Percentiles rank a stretch among this genome's conserved stretches.
phyloP scores from a whole-genome alignment of 1,140 invertebrate genomes.

The Heliconius melpomene region DNA sequence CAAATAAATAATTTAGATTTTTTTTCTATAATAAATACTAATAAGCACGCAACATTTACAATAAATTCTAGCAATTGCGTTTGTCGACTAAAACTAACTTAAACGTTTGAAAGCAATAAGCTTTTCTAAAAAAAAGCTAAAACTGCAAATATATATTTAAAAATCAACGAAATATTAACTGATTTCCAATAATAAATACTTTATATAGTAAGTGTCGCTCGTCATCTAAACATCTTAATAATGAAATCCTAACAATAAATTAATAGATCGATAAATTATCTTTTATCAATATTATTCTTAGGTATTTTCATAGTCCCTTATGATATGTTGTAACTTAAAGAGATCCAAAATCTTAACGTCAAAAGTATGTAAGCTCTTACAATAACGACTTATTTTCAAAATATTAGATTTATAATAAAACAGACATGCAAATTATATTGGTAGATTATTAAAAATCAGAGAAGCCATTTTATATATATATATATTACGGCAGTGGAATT shows the following conservation, averaged over 20 bases:
- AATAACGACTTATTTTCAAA: conserved; percentile 33
- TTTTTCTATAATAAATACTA: no score
- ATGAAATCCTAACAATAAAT: conserved; percentile 14
- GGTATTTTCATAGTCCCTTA: conserved; percentile 16
- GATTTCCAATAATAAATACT: conserved; percentile 7
- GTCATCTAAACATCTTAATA: conserved; percentile 2
- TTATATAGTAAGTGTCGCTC: neutral
- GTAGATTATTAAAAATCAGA: neutral
- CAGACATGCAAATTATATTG: conserved; percentile 20
- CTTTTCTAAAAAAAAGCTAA: neutral
- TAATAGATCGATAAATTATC: conserved; percentile 11
- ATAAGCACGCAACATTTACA: neutral
- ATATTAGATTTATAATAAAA: conserved; percentile 18
- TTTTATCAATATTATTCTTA: conserved; percentile 15
- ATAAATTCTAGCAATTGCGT: neutral
- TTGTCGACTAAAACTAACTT: neutral
- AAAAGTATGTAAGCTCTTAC: conserved; percentile 38
- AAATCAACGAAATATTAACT: neutral
- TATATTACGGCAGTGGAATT: conserved; percentile 17
- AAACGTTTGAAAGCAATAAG: neutral
- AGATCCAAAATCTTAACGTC: conserved; percentile 38
- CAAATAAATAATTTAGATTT: no score
- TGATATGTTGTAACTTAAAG: conserved; percentile 42
- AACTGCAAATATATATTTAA: conserved; percentile 8
- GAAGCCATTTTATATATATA: neutral